Conservation (phyloP, 2,797 vertebrate species). For the Graptemys geographica region DNA sequence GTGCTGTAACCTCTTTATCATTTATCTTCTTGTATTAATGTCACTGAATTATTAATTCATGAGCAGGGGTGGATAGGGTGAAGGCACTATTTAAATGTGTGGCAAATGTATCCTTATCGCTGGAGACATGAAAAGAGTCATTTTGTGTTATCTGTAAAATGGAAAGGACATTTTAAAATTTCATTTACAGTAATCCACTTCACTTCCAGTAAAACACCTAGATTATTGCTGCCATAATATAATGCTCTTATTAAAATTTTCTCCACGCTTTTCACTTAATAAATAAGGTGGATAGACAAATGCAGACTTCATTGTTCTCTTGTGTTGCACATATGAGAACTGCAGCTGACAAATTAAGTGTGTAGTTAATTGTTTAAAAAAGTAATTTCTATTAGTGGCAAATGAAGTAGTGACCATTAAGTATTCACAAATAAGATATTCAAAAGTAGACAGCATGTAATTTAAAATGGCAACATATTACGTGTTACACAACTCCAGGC, state of each 20-base stretch:
- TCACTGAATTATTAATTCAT: constrained; percentile 95
- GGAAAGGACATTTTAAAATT: constrained; percentile 96
- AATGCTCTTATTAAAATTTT: constrained; percentile 89
- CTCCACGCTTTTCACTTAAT: constrained; percentile 82
- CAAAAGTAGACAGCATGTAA: constrained; percentile 1
- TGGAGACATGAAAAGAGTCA: constrained; percentile 93
- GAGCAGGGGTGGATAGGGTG: constrained; percentile 87
- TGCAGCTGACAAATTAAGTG: constrained; percentile 4
- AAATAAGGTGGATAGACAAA: constrained; percentile 86
- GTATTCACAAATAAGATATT: background rate
- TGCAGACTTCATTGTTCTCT: constrained; percentile 80
- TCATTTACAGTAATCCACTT: constrained; percentile 95
- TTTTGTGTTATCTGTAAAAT: constrained; percentile 95
- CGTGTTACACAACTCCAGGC: background rate
- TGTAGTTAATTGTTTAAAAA: constrained; percentile 41
- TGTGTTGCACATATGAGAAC: constrained; percentile 70
- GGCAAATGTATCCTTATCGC: constrained; percentile 93
- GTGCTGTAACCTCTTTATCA: constrained; percentile 90
- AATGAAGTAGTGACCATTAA: background rate
- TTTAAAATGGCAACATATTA: background rate
- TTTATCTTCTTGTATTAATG: constrained; percentile 98
- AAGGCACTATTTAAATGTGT: constrained; percentile 90
- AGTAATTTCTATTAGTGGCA: constrained; percentile 49
- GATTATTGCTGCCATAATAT: constrained; percentile 90
- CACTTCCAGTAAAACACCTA: constrained; percentile 93